These are phyloP conservation scores for Encarsia formosa DNA, from an alignment of 2,888 invertebrate genomes.

Conservation along the genomic window DNA sequence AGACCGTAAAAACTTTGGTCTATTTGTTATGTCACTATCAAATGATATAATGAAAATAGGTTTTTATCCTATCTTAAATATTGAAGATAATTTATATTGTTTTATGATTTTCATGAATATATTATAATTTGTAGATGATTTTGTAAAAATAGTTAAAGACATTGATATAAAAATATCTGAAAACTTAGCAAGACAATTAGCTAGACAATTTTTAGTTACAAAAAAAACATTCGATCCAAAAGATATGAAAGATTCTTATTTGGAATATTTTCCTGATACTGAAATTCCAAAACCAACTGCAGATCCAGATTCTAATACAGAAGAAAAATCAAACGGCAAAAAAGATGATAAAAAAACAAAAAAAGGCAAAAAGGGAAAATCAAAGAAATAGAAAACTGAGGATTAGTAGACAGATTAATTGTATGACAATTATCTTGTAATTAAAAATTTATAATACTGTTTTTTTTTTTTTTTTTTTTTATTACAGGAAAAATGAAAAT, in stretches of 20 bases:
- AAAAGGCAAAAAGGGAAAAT: constrained; percentile 9
- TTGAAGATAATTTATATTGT: neutral
- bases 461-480: no score
- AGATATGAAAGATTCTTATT: constrained; percentile 48
- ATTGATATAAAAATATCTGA: constrained; percentile 35
- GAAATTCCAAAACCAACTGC: constrained; percentile 29
- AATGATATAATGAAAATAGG: constrained; percentile 40
- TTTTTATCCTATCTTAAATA: constrained; percentile 17
- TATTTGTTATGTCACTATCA: constrained; percentile 48
- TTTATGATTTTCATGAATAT: neutral
- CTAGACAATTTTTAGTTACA: constrained; percentile 34
- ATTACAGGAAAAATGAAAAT: no score
- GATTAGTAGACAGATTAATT: no score
- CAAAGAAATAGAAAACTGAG: constrained; percentile 7
- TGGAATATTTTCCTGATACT: constrained; percentile 51
- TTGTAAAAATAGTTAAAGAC: neutral
- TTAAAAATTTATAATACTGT: no score
- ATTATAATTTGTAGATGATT: constrained; percentile 4
- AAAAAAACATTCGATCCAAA: constrained; percentile 40
- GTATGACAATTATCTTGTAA: no score
- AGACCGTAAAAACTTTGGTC: constrained; percentile 50
- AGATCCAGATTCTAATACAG: neutral
- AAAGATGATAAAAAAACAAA: constrained; percentile 5
- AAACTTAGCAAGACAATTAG: constrained; percentile 40
- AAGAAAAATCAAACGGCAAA: neutral